A percentile compares a stretch with the other conserved stretches of the same genome.
phyloP scores from a whole-genome alignment of 2,888 invertebrate species.

The Ophioninae sp. region DNA sequence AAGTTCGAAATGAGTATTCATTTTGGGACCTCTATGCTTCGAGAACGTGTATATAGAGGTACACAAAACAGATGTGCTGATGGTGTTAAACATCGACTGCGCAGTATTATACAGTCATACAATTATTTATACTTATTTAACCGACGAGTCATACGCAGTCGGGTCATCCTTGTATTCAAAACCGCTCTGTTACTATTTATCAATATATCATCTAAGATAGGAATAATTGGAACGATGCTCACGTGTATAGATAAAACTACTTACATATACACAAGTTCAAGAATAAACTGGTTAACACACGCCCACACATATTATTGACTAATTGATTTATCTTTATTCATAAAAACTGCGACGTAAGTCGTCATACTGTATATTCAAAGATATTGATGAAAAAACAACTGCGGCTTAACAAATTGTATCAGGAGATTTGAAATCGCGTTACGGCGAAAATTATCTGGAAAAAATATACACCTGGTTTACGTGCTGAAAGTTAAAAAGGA shows the following conservation, averaged over 20 bases:
- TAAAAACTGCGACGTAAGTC: slow-evolving; percentile 1
- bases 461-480: not conserved
- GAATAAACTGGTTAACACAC: slow-evolving; percentile 61
- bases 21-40: slow-evolving; percentile 42
- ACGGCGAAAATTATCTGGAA: not conserved
- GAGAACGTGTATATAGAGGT: slow-evolving; percentile 57
- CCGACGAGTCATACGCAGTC: slow-evolving; percentile 34
- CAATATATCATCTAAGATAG: slow-evolving; percentile 36
- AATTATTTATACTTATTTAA: slow-evolving; percentile 49
- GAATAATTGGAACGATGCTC: slow-evolving; percentile 5
- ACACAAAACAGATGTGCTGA: slow-evolving; percentile 4
- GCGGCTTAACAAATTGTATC: slow-evolving; percentile 12
- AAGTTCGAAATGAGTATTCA: slow-evolving; percentile 29
- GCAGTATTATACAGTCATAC: slow-evolving; percentile 26
- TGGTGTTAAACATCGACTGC: slow-evolving; percentile 31
- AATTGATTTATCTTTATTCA: slow-evolving; percentile 22
- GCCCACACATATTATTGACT: slow-evolving; percentile 37
- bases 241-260: slow-evolving; percentile 24
- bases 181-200: slow-evolving; percentile 42
- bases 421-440: not conserved
- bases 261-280: slow-evolving; percentile 46
- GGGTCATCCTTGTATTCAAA: slow-evolving; percentile 46
- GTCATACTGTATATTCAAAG: slow-evolving; percentile 9
- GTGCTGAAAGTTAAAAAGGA: not conserved
- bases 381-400: not conserved